Conservation (phyloP, 2,113 vertebrate species). For the Girardinichthys multiradiatus region DNA sequence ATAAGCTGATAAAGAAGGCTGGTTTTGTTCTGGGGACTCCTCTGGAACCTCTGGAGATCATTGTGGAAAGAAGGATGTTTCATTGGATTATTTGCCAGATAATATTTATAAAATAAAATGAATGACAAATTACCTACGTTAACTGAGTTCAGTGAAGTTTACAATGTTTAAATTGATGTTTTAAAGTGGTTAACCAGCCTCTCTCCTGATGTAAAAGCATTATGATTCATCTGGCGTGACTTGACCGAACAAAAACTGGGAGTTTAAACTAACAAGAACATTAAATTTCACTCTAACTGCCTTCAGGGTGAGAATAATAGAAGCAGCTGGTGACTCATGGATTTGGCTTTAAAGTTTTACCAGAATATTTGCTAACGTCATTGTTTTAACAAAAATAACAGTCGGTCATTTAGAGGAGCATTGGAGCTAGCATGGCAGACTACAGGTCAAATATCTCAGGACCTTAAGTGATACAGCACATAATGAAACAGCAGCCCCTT, state of each 20-base stretch:
- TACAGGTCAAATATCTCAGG: neutral
- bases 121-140: too few relatives aligned
- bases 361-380: neutral
- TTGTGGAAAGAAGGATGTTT: too few relatives aligned
- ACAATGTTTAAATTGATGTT: too few relatives aligned
- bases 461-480: neutral
- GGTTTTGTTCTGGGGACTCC: too few relatives aligned
- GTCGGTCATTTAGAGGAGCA: too few relatives aligned
- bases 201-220: neutral
- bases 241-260: neutral
- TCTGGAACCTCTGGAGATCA: too few relatives aligned
- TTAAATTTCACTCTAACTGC: neutral
- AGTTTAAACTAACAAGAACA: constrained; percentile 9
- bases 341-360: constrained; percentile 7
- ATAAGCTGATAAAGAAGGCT: too few relatives aligned
- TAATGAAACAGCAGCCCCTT: neutral
- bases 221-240: neutral
- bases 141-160: too few relatives aligned
- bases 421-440: neutral
- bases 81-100: too few relatives aligned
- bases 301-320: constrained; percentile 1
- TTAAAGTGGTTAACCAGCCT: neutral
- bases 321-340: constrained; percentile 37
- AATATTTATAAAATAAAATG: too few relatives aligned
- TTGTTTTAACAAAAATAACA: constrained; percentile 1